Conservation (phyloP, 2,797 vertebrate genomes). For the Phalanger gymnotis region DNA sequence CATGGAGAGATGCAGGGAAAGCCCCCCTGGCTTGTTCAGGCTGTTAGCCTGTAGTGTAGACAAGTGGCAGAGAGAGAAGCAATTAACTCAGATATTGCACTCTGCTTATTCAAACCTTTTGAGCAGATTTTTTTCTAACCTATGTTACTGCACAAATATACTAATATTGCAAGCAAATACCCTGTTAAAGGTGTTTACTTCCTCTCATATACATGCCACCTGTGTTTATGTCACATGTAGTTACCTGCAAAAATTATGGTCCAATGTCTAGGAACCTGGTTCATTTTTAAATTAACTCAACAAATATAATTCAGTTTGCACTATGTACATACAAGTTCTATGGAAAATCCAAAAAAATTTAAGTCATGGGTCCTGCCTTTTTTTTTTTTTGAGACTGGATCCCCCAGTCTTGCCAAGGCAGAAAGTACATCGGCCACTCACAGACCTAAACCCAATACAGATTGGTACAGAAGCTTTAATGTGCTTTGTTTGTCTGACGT, state of each 20-base stretch:
- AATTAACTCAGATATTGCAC: neutral
- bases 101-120: neutral
- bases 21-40: neutral
- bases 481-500: neutral
- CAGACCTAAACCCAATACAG: neutral
- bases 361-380: neutral
- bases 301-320: neutral
- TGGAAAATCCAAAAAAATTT: neutral
- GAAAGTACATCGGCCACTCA: neutral
- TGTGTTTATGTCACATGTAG: neutral
- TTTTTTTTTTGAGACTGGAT: neutral
- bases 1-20: neutral
- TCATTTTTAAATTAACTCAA: neutral
- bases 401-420: neutral
- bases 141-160: neutral
- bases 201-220: neutral
- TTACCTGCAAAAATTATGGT: neutral
- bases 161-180: neutral
- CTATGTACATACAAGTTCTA: neutral
- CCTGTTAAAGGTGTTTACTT: neutral
- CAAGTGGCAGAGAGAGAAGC: neutral
- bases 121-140: neutral
- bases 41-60: neutral
- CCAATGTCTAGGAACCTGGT: neutral
- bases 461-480: neutral